phyloP scores from a whole-genome alignment of 1,140 invertebrate species.

The Chlorops oryzae region DNA sequence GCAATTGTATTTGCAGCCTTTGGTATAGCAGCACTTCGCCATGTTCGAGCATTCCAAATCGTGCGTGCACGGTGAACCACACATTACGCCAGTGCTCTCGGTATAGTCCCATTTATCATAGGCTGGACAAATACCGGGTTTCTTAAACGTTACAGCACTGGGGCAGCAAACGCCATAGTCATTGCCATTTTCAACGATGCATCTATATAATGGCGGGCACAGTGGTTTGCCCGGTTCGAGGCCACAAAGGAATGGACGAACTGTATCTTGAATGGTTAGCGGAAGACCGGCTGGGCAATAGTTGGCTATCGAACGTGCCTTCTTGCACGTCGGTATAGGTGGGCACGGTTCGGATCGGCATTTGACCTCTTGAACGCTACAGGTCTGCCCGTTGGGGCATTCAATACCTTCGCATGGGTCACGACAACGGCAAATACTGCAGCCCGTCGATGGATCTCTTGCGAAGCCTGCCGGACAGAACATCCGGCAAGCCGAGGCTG shows the following conservation, averaged over 20 bases:
- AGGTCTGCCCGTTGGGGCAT: constrained; percentile 68
- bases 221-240: constrained; percentile 69
- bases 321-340: constrained; percentile 74
- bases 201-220: constrained; percentile 74
- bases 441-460: constrained; percentile 56
- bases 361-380: constrained; percentile 70
- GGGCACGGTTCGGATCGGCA: constrained; percentile 73
- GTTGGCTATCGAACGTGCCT: constrained; percentile 64
- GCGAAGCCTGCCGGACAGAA: constrained; percentile 77
- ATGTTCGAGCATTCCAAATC: constrained; percentile 73
- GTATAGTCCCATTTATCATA: constrained; percentile 45
- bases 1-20: constrained; percentile 63
- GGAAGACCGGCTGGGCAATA: constrained; percentile 74
- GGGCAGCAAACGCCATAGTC: constrained; percentile 85
- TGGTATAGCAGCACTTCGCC: constrained; percentile 71
- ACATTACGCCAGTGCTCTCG: constrained; percentile 48
- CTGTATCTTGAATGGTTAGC: constrained; percentile 69
- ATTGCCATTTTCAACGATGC: constrained; percentile 67
- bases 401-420: constrained; percentile 70
- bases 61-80: constrained; percentile 62
- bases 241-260: constrained; percentile 75
- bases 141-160: constrained; percentile 64
- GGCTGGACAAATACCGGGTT: constrained; percentile 67
- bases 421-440: constrained; percentile 70
- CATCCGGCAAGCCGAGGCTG: constrained; percentile 79